A percentile compares a stretch with the other conserved stretches of the same genome.
Conservation (phyloP, 2,797 vertebrate species). For the Cetoscarus ocellatus region DNA sequence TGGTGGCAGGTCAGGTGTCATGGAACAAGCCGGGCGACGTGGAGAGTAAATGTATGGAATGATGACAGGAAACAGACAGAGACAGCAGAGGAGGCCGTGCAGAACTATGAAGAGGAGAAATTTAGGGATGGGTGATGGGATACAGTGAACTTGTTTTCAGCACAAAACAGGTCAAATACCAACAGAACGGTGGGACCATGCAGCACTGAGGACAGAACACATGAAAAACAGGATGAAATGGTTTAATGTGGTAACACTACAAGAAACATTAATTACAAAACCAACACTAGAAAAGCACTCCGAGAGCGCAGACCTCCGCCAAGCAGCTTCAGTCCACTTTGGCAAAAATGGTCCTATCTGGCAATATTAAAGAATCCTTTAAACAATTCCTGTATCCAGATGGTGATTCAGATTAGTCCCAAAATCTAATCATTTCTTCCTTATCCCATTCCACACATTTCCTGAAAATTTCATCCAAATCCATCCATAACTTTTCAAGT, state of each 20-base stretch:
- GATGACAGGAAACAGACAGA: slow-evolving; percentile 10
- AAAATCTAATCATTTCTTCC: too few species aligned
- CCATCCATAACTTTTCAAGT: too few species aligned
- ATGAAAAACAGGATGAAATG: slow-evolving; percentile 59
- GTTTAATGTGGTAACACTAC: slow-evolving; percentile 19
- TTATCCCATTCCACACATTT: too few species aligned
- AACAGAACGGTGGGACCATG: slow-evolving; percentile 64
- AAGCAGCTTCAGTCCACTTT: too few species aligned
- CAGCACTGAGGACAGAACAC: slow-evolving; percentile 67
- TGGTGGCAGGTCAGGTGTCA: slow-evolving; percentile 81
- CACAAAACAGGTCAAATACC: slow-evolving; percentile 54
- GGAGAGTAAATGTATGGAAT: slow-evolving; percentile 62
- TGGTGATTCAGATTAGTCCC: too few species aligned
- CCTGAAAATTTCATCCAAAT: too few species aligned
- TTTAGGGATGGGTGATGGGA: slow-evolving; percentile 33
- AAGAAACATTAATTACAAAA: slow-evolving; percentile 1
- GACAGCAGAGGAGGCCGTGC: slow-evolving; percentile 20
- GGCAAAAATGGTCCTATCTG: too few species aligned
- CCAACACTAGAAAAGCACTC: too few species aligned
- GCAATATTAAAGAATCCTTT: too few species aligned
- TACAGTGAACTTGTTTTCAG: slow-evolving; percentile 61
- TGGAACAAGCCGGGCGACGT: slow-evolving; percentile 77
- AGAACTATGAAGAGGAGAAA: slow-evolving; percentile 37
- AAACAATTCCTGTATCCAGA: too few species aligned
- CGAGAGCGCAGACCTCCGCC: too few species aligned